phyloP scores from a whole-genome alignment of 2,113 vertebrate species.

The Nesogale talazaci region DNA sequence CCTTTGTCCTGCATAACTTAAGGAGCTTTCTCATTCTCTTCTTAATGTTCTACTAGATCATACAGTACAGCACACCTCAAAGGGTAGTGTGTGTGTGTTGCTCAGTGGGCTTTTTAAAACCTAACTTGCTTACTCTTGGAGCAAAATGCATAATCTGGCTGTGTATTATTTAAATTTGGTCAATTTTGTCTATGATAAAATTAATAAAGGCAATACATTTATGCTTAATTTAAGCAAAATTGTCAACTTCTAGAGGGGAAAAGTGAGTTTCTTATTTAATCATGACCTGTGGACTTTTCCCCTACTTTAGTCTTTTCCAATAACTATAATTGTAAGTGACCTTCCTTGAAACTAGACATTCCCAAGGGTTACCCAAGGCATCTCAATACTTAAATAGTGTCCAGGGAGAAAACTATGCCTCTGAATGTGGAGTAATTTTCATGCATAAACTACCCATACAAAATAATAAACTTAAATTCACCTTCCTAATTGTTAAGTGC shows the following conservation, averaged over 20 bases:
- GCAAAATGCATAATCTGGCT: neutral
- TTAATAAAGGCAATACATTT: neutral
- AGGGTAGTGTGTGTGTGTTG: neutral
- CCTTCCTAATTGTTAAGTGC: neutral
- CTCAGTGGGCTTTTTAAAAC: accelerated
- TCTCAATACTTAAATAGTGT: conserved; percentile 17
- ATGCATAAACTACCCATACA: neutral
- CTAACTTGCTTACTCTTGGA: neutral
- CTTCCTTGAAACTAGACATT: neutral
- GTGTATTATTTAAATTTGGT: neutral
- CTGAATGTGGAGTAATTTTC: conserved; percentile 12
- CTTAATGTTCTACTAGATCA: neutral
- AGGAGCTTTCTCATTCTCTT: neutral
- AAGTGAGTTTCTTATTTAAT: neutral
- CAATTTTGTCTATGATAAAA: neutral
- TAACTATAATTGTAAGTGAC: conserved; percentile 1
- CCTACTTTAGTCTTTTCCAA: neutral
- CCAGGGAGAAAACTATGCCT: conserved; percentile 7
- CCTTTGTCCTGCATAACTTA: conserved; percentile 52
- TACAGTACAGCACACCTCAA: neutral
- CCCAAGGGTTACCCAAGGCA: neutral
- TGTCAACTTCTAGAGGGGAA: neutral
- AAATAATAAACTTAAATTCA: conserved; percentile 37
- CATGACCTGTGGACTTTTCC: neutral
- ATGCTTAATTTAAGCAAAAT: neutral